phyloP scores from a whole-genome alignment of 23 tunicate genomes.

The Trididemnum clinides region DNA sequence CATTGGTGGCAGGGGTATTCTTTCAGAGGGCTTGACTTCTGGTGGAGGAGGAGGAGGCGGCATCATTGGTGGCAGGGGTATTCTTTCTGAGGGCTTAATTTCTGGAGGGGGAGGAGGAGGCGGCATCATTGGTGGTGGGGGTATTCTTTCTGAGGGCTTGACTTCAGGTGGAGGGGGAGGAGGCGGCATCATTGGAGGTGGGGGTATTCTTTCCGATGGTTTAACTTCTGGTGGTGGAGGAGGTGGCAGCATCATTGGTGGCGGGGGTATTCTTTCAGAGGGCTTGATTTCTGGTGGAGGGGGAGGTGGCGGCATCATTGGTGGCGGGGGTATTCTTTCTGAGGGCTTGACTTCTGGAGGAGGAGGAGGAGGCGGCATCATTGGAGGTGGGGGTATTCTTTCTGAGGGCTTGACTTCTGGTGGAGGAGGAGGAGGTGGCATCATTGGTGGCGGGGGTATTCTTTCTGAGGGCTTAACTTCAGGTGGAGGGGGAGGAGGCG shows the following conservation, averaged over 20 bases:
- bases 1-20: not conserved
- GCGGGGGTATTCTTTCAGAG: not conserved
- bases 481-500: slow-evolving; percentile 19
- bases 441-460: slow-evolving; percentile 1
- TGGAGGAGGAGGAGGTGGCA: slow-evolving; percentile 23
- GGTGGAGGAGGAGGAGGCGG: slow-evolving; percentile 41
- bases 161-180: slow-evolving; percentile 25
- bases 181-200: slow-evolving; percentile 4
- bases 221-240: slow-evolving; percentile 1
- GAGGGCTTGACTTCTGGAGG: slow-evolving; percentile 1
- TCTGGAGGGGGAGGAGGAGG: slow-evolving; percentile 46
- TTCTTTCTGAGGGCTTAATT: not conserved
- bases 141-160: not conserved
- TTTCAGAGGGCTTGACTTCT: not conserved
- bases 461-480: not conserved
- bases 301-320: slow-evolving; percentile 48
- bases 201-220: not conserved
- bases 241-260: slow-evolving; percentile 1
- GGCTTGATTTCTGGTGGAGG: not conserved
- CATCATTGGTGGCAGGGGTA: slow-evolving; percentile 43
- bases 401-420: not conserved
- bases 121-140: slow-evolving; percentile 51
- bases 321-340: slow-evolving; percentile 25
- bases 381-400: slow-evolving; percentile 36
- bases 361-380: slow-evolving; percentile 52